Conservation (phyloP, 2,113 vertebrate species). For the Ploceus nigricollis region DNA sequence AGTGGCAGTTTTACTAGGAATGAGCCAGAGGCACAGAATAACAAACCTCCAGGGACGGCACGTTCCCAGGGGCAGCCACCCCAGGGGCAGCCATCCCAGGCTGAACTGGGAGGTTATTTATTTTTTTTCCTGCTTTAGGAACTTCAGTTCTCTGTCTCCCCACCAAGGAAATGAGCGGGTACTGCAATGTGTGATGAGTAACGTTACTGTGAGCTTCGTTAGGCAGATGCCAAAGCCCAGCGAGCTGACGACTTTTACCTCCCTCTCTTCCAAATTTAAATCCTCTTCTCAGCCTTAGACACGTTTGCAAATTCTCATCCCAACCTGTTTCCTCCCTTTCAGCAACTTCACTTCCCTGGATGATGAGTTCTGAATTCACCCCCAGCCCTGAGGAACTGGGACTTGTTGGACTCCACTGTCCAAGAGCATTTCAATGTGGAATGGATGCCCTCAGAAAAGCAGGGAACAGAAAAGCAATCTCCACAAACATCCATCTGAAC, state of each 20-base stretch:
- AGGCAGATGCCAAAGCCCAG: background rate
- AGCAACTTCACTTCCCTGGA: background rate
- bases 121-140: background rate
- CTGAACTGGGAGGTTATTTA: background rate
- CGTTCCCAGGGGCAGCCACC: background rate
- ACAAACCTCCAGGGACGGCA: background rate
- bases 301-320: background rate
- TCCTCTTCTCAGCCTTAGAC: background rate
- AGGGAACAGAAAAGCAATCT: background rate
- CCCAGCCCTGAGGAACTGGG: background rate
- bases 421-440: background rate
- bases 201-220: background rate
- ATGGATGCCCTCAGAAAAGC: background rate
- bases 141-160: slow-evolving; percentile 33
- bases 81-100: background rate
- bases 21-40: background rate
- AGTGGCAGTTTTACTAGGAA: background rate
- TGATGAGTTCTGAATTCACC: background rate
- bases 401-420: background rate
- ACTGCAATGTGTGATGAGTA: background rate
- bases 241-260: background rate
- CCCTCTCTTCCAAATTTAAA: background rate
- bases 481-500: background rate
- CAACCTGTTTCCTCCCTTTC: background rate
- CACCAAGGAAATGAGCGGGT: background rate